Evolutionary conservation across 2,113 vertebrate genomes (phyloP), one percentile per base, ranked within the genome.

Genomic region (Indri indri): DNA sequence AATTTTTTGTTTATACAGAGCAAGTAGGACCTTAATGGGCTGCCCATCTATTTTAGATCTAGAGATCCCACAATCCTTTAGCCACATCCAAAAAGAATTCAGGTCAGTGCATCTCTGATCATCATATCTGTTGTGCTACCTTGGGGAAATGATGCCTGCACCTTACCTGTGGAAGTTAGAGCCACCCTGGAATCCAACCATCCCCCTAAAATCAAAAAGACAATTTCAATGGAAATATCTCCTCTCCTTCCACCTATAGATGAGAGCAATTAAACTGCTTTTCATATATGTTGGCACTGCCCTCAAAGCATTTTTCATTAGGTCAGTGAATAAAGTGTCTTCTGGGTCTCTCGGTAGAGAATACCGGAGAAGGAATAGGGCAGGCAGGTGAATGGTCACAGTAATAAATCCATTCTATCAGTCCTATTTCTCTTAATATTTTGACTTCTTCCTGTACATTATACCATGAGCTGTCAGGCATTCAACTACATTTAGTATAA

Each of bases 361-460:
- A 83, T 47, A 57, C 1, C 76, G 23, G 25, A 88, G 3, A 93
- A 34, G 25, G 12, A 93, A 52, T 47, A 66, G 47, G 47, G 4
- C 37, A 79, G 12, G 37, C 47, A 0, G 4, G 14, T 73, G 9
- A 91, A 73, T 34, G 42, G 74, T 63, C 23, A 50, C 13, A 74
- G 2, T 63, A 50, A 94, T 79, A 96, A 83, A 34, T 37, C 25
- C 7, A 86, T 9, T 68, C 54, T 34, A 65, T 59, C 63, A 40
- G 68, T 54, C 42, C 45, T 47, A 70, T 27, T 84, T 87, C 34
- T n/a, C 16, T 57, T 76, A 22, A 82, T 83, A n/a, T 74, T 50
- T 45, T 87, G 5, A 90, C 74, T 94, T 91, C 8, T 88, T 94
- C 42, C 90, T 90, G 76, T 83, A 63, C 13, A 77, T 57, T 88